Conservation (phyloP, 2,113 vertebrate genomes). For the Cochlearius cochlearius region DNA sequence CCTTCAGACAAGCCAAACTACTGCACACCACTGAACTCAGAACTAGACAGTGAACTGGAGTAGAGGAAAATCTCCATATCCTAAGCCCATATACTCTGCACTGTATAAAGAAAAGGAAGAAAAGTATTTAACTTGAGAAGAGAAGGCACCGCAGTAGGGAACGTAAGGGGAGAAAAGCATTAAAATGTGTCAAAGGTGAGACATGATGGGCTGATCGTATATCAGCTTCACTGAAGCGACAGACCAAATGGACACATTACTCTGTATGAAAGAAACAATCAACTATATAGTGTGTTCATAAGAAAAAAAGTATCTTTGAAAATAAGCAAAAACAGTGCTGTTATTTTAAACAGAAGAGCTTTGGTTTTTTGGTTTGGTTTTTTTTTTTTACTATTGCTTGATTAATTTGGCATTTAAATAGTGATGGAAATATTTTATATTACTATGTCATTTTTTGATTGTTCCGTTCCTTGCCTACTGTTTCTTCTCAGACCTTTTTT, state of each 20-base stretch:
- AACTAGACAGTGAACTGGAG: conserved; percentile 79
- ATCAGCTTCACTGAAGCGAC: conserved; percentile 69
- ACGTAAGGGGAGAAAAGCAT: conserved; percentile 56
- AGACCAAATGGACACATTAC: conserved; percentile 87
- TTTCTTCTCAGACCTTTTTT: conserved; percentile 65
- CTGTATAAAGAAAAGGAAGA: conserved; percentile 87
- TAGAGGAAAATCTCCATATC: conserved; percentile 72
- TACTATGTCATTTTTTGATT: conserved; percentile 72
- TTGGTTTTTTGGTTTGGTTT: conserved; percentile 36
- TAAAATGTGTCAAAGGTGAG: conserved; percentile 61
- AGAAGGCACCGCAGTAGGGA: conserved; percentile 72
- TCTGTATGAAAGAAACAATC: conserved; percentile 77
- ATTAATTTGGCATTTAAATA: conserved; percentile 81
- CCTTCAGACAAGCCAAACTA: conserved; percentile 90
- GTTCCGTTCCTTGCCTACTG: conserved; percentile 76
- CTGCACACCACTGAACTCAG: conserved; percentile 82
- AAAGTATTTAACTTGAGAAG: conserved; percentile 82
- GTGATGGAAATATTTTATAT: conserved; percentile 79
- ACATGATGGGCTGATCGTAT: conserved; percentile 40
- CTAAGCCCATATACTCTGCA: conserved; percentile 90
- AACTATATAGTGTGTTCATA: conserved; percentile 83
- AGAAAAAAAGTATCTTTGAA: conserved; percentile 78
- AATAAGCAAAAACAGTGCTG: conserved; percentile 73
- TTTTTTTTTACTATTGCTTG: conserved; percentile 77
- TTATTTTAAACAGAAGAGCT: conserved; percentile 80